Conservation (phyloP, 2,888 invertebrate genomes). For the Artemia sinica region DNA sequence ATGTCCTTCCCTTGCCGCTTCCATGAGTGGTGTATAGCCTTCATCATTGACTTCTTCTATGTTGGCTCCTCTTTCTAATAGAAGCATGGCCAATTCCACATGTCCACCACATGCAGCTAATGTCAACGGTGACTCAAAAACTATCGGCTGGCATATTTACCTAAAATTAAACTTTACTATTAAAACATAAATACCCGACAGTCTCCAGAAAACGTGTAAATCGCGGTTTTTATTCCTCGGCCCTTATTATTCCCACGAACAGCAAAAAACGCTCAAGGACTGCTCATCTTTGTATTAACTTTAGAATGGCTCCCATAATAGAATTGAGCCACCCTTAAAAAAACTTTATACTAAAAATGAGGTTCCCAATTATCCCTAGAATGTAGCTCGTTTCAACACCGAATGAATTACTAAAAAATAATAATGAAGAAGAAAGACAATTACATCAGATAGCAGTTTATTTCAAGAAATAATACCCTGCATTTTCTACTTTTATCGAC, state of each 20-base stretch:
- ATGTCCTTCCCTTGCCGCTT: constrained; percentile 94
- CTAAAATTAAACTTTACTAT: constrained; percentile 27
- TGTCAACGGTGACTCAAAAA: constrained; percentile 95
- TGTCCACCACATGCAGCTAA: constrained; percentile 97
- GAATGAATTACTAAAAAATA: too few relatives aligned
- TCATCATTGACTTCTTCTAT: constrained; percentile 94
- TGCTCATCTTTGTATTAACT: neutral
- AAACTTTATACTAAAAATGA: too few relatives aligned
- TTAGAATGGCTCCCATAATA: too few relatives aligned
- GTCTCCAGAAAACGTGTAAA: neutral
- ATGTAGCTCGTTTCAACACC: too few relatives aligned
- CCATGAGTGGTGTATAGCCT: constrained; percentile 98
- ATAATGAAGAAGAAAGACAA: too few relatives aligned
- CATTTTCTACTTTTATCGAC: too few relatives aligned
- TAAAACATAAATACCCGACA: neutral
- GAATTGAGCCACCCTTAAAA: too few relatives aligned
- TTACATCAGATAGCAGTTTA: too few relatives aligned
- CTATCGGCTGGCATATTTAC: constrained; percentile 99
- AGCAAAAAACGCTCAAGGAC: neutral
- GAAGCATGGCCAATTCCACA: constrained; percentile 82
- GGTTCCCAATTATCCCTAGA: too few relatives aligned
- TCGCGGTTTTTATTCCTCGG: too few relatives aligned
- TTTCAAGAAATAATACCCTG: too few relatives aligned
- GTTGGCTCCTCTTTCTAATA: constrained; percentile 91
- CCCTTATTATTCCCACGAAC: neutral